These are phyloP conservation scores for Dascyllus trimaculatus DNA, from an alignment of 2,113 vertebrate genomes.

Conservation along the genomic window DNA sequence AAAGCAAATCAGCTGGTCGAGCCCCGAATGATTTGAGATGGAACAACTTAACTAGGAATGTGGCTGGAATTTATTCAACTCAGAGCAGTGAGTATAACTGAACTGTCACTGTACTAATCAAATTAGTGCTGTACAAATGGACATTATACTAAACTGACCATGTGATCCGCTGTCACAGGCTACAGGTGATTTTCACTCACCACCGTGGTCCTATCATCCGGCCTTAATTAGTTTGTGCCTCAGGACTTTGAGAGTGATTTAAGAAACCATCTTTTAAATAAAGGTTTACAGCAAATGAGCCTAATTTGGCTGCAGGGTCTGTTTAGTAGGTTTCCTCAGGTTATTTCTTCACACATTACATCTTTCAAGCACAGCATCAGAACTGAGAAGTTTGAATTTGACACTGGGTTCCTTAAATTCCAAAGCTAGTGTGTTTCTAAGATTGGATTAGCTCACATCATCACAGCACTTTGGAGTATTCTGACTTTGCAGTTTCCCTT, in stretches of 20 bases:
- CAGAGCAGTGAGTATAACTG: too few relatives aligned
- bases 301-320: conserved; percentile 35
- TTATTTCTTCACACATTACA: conserved; percentile 11
- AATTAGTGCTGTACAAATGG: too few relatives aligned
- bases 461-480: conserved; percentile 14
- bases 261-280: neutral
- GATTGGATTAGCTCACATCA: conserved; percentile 13
- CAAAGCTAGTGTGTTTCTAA: conserved; percentile 9
- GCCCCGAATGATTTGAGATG: too few relatives aligned
- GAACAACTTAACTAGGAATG: too few relatives aligned
- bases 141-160: neutral
- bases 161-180: too few relatives aligned
- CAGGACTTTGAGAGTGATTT: too few relatives aligned
- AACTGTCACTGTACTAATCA: too few relatives aligned
- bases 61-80: too few relatives aligned
- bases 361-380: conserved; percentile 6
- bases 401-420: conserved; percentile 40
- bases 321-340: neutral
- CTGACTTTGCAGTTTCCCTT: neutral
- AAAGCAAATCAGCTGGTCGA: too few relatives aligned
- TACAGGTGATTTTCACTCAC: neutral
- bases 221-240: neutral
- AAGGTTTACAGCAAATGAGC: neutral
- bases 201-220: too few relatives aligned
- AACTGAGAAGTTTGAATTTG: conserved; percentile 5